These are phyloP conservation scores for Ypsolopha sequella DNA, from an alignment of 2,888 invertebrate species.

Conservation along the genomic window DNA sequence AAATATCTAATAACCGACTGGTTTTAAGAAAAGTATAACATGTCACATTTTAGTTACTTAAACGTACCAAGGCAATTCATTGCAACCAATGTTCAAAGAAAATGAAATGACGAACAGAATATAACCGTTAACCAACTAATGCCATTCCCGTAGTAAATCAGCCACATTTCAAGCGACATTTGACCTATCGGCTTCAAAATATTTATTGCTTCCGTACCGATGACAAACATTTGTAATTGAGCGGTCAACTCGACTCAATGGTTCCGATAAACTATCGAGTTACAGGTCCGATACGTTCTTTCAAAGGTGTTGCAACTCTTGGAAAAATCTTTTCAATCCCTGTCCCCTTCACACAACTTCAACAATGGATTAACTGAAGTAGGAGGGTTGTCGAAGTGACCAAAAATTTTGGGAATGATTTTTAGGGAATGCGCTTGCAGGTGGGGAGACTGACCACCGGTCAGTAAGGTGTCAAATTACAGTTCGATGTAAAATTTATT, in stretches of 20 bases:
- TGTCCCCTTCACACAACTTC: neutral
- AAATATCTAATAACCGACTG: constrained; percentile 2
- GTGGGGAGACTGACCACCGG: constrained; percentile 54
- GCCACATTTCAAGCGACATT: constrained; percentile 4
- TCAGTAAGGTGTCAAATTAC: constrained; percentile 55
- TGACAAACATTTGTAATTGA: constrained; percentile 58
- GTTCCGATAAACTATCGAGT: constrained; percentile 47
- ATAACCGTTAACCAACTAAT: constrained; percentile 6
- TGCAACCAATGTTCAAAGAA: too few species aligned
- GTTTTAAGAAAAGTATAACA: constrained; percentile 1
- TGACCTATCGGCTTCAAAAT: constrained; percentile 17
- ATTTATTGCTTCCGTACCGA: constrained; percentile 57
- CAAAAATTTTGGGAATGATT: constrained; percentile 12
- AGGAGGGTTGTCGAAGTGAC: constrained; percentile 22
- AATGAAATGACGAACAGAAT: neutral
- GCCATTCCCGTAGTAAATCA: constrained; percentile 7
- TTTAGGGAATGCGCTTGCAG: constrained; percentile 26
- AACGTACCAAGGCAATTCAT: neutral
- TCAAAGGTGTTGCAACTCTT: neutral
- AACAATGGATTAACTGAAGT: too few species aligned
- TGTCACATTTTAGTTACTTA: neutral
- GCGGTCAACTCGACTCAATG: constrained; percentile 50
- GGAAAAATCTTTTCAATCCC: neutral
- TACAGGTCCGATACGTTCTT: constrained; percentile 31
- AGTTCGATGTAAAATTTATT: constrained; percentile 49